Percentiles rank a stretch among this genome's conserved stretches.
These are phyloP conservation scores for Novumbra hubbsi DNA, from an alignment of 2,797 vertebrate genomes.

Conservation along the genomic window DNA sequence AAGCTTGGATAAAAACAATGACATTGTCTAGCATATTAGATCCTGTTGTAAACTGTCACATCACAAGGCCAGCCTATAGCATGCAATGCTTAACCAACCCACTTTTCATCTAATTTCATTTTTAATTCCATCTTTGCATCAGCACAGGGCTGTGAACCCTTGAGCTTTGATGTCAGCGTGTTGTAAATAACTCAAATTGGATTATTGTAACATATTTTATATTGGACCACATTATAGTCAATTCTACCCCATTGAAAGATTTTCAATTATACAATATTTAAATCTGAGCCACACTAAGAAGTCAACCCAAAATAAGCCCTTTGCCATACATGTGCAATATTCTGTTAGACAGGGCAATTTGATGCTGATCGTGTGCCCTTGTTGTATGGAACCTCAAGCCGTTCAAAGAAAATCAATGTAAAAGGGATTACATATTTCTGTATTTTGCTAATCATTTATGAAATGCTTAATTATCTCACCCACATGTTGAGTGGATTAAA, in stretches of 20 bases:
- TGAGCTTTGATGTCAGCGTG: constrained; percentile 50
- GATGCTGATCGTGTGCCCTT: constrained; percentile 71
- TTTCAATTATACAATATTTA: constrained; percentile 66
- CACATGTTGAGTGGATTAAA: constrained; percentile 76
- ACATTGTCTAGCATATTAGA: background rate
- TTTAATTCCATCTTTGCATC: constrained; percentile 39
- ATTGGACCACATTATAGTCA: background rate
- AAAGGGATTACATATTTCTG: constrained; percentile 78
- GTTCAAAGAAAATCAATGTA: constrained; percentile 73
- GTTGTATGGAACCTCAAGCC: constrained; percentile 63
- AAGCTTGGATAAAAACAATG: background rate
- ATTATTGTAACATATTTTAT: background rate
- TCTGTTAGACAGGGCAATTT: constrained; percentile 71
- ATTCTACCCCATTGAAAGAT: constrained; percentile 22
- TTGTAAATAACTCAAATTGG: constrained; percentile 54
- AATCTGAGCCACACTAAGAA: constrained; percentile 57
- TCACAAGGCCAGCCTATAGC: constrained; percentile 25
- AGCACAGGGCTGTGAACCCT: constrained; percentile 20
- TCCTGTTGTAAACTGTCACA: background rate
- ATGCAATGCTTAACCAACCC: constrained; percentile 27
- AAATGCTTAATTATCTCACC: constrained; percentile 79
- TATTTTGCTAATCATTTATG: constrained; percentile 81
- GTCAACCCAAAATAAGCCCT: constrained; percentile 61
- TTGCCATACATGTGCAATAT: constrained; percentile 69
- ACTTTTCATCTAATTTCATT: constrained; percentile 36